Conservation (phyloP, 2,888 invertebrate genomes). For the Vesta saturnalis region DNA sequence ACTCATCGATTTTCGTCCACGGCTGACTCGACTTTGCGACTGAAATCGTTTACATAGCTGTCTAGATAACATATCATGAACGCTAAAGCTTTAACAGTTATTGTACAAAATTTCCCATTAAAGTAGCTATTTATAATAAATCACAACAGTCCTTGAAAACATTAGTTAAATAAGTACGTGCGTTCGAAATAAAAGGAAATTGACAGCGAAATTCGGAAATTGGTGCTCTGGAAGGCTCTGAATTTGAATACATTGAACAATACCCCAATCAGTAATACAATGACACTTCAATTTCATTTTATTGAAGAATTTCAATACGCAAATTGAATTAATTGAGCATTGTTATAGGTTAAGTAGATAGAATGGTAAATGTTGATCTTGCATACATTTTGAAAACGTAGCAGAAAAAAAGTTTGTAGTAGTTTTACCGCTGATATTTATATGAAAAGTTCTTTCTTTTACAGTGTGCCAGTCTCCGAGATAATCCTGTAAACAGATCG, state of each 20-base stretch:
- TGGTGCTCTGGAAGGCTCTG: constrained; percentile 29
- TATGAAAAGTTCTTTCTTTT: constrained; percentile 35
- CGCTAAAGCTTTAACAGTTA: constrained; percentile 30
- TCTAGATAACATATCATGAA: constrained; percentile 38
- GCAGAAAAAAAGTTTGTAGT: constrained; percentile 18
- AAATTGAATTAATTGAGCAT: neutral
- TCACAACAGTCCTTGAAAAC: neutral
- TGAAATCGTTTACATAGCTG: constrained; percentile 41
- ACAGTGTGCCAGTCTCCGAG: constrained; percentile 27
- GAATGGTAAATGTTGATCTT: constrained; percentile 23
- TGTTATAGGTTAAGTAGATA: constrained; percentile 10
- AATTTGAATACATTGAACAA: constrained; percentile 38
- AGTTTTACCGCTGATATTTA: constrained; percentile 28
- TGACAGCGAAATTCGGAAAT: constrained; percentile 39
- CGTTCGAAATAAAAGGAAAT: constrained; percentile 30
- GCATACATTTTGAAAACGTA: constrained; percentile 20
- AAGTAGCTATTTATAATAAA: constrained; percentile 14
- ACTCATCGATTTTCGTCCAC: constrained; percentile 49
- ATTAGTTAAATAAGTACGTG: constrained; percentile 6
- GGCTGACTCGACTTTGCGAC: constrained; percentile 31
- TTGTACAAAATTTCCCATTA: constrained; percentile 19
- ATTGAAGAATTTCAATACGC: neutral
- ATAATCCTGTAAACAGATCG: constrained; percentile 41
- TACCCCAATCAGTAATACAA: constrained; percentile 30
- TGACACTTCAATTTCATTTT: constrained; percentile 35